phyloP scores from a whole-genome alignment of 2,888 invertebrate genomes.

The Diaprepes abbreviatus region DNA sequence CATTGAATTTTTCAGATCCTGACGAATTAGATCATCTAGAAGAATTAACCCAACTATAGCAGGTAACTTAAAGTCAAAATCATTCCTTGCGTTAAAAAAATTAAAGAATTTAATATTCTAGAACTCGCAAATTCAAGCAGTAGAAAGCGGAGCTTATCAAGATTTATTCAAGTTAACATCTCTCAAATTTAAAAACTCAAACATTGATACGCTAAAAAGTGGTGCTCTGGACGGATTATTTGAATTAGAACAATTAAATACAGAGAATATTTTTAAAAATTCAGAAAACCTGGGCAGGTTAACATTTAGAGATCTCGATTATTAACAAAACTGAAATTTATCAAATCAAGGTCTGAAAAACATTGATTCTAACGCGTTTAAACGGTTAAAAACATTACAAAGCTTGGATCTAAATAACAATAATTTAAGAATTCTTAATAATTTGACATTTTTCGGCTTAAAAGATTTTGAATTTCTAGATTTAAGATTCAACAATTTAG shows the following conservation, averaged over 20 bases:
- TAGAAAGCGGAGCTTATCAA: neutral
- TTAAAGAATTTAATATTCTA: neutral
- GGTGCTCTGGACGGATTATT: neutral
- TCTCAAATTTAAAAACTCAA: neutral
- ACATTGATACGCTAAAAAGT: neutral
- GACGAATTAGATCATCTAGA: neutral
- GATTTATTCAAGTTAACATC: neutral
- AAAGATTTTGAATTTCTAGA: neutral
- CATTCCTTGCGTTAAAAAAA: neutral
- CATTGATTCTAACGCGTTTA: neutral
- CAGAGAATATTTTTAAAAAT: neutral
- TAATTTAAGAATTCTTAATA: neutral
- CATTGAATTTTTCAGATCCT: neutral
- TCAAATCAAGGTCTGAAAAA: neutral
- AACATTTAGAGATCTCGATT: neutral
- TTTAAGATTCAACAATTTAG: constrained; percentile 22
- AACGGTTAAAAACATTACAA: constrained; percentile 11
- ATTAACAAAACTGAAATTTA: neutral
- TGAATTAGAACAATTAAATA: neutral
- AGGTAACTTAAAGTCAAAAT: neutral
- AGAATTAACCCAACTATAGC: neutral
- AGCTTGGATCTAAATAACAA: constrained; percentile 12
- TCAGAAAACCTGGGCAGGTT: no score
- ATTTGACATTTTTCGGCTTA: constrained; percentile 9
- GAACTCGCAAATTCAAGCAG: neutral